Evolutionary conservation across 2,888 invertebrate species (phyloP).

Genomic region (Silvanus unidentatus): DNA sequence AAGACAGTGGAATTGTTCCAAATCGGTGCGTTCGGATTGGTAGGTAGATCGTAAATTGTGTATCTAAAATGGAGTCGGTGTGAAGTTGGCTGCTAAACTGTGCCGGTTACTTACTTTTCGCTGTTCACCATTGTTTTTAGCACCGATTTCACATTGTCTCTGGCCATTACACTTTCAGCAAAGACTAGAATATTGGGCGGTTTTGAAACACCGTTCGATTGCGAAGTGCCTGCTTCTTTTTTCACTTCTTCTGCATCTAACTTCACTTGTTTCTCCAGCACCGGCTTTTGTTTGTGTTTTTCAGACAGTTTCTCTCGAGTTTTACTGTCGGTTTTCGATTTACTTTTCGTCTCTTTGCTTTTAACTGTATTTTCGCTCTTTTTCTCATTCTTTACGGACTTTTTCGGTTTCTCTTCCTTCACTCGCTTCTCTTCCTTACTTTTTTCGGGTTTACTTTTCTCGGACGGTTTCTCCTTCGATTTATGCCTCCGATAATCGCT

Average conservation of each 20-base stretch:
- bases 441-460: too few species aligned
- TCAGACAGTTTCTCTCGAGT: too few species aligned
- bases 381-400: constrained; percentile 3
- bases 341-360: background rate
- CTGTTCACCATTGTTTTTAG: constrained; percentile 63
- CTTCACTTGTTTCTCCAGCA: too few species aligned
- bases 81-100: background rate
- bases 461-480: background rate
- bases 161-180: constrained; percentile 69
- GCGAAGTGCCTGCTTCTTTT: background rate
- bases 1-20: constrained; percentile 46
- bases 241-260: too few species aligned
- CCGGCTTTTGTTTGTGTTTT: too few species aligned
- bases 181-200: constrained; percentile 78
- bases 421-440: background rate
- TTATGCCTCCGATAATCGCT: constrained; percentile 33
- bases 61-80: constrained; percentile 45
- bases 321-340: background rate
- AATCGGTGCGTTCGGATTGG: constrained; percentile 25
- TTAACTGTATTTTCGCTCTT: background rate
- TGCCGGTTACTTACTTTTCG: constrained; percentile 54
- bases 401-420: constrained; percentile 9
- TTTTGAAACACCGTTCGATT: constrained; percentile 42
- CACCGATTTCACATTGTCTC: constrained; percentile 67
- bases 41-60: constrained; percentile 56